A percentile compares a stretch with the other conserved stretches of the same genome.
Conservation (phyloP, 1,140 invertebrate species). For the Carposina sasakii region DNA sequence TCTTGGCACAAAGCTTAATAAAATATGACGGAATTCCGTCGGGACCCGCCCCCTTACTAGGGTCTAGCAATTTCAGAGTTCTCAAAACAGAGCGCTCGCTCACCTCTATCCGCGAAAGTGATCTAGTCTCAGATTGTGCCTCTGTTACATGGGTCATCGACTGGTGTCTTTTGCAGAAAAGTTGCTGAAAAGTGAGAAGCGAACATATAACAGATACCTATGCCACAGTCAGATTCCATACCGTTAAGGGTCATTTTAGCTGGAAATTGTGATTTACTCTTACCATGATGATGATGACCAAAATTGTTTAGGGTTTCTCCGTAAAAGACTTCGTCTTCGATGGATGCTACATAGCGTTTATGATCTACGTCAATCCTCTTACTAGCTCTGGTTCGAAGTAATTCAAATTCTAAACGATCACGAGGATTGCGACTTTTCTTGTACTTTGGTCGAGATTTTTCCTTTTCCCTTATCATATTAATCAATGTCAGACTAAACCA, state of each 20-base stretch:
- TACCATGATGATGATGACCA: not conserved
- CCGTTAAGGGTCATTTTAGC: not conserved
- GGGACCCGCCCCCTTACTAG: not conserved
- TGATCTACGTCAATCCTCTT: too few relatives aligned
- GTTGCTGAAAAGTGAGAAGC: not conserved
- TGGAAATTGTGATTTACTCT: not conserved
- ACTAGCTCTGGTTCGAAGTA: too few relatives aligned
- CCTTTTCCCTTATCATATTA: too few relatives aligned
- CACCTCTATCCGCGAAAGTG: not conserved
- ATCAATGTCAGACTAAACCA: too few relatives aligned
- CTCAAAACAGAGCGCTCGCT: not conserved
- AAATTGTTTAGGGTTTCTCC: conserved; percentile 1
- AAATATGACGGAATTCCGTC: not conserved
- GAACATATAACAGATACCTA: not conserved
- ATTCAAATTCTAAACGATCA: too few relatives aligned
- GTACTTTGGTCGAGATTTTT: too few relatives aligned
- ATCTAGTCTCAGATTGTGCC: not conserved
- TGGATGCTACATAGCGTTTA: too few relatives aligned
- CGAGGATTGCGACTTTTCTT: too few relatives aligned
- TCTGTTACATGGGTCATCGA: not conserved
- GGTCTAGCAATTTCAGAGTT: not conserved
- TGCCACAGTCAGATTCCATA: not conserved
- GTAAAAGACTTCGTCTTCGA: too few relatives aligned
- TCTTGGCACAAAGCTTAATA: not conserved
- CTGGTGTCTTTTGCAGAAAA: not conserved